Evolutionary conservation across 2,888 invertebrate species (phyloP), one percentile per base, ranked within the genome.

Genomic region (Thalpophila matura): DNA sequence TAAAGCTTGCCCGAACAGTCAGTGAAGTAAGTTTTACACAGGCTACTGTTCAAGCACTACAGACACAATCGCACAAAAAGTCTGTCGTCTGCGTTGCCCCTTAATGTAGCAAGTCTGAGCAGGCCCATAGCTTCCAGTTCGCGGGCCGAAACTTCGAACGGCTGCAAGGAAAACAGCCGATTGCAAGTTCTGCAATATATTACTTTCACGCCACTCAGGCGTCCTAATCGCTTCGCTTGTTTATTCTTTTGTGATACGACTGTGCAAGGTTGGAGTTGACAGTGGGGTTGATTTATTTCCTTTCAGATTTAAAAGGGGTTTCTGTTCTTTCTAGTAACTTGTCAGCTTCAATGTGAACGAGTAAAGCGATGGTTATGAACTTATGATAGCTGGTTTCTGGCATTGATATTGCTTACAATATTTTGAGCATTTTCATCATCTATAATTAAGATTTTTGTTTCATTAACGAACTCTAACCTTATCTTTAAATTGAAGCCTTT

Each of bases 111-210:
- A 38, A 40, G 18, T 7, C 7, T 24, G 6, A 24, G 16, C 12
- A 22, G 61, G 16, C 27, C 18, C 24, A 22, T 7, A 20, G 9
- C 65, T 78, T 56, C 55, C 50, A 55, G 67, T 63, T 47, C 31
- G 3, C 22, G 10, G 51, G 35, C 50, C 56, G 69, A 65, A 42
- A 58, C 49, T 50, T 27, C 40, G 7, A 26, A 59, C 24, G 26
- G 33, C 59, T 56, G 69, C 74, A 77, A 79, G 70, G 82, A 79
- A 83, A 85, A 84, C 86, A 81, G 47, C 68, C 80, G 71, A 84
- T 84, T 82, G 85, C 80, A 85, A 84, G 79, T 85, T 80, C 56
- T 64, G 73, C 83, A 73, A 86, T 88, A 86, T 86, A 88, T 87
- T 84, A 86, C 84, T 79, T 79, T 80, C 73, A 74, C 79, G 80